Evolutionary conservation across 2,888 invertebrate species (phyloP), one percentile per base, ranked within the genome.

Genomic region (Acanthosepion pharaonis): DNA sequence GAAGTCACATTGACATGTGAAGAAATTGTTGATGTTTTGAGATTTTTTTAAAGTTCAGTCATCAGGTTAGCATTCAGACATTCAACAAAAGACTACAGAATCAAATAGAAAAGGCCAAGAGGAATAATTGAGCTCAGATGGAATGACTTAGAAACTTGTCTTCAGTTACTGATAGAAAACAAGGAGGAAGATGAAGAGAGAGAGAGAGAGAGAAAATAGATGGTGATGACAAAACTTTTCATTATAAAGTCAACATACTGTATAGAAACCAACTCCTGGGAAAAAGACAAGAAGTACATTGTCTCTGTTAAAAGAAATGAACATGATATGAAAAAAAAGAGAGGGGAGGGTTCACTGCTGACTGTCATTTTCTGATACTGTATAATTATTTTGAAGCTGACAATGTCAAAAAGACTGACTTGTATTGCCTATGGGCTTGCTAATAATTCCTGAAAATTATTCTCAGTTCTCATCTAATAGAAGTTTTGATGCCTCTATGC

Each of bases 381-480:
- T 78, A 78, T 78, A n/a, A 78, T 78, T 78, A 78, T 78, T 78
- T 78, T 78, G 78, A 78, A 78, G n/a, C 78, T 78, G 33, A 78
- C 78, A 78, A 78, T 78, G 33, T 78, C 15, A 15, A n/a, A 78
- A 78, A 78, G 33, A 33, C 78, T 33, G 33, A 78, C 33, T 78
- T 78, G 28, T 78, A 78, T 78, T 78, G 78, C 78, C 78, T 78
- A 8, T n/a, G 33, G 78, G n/a, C 33, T 78, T 78, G 33, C 78
- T n/a, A n/a, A 78, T n/a, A 78, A 78, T 78, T 78, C 23, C 78
- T 78, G 78, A n/a, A 78, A 78, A 78, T 78, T n/a, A 5, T 78
- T n/a, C 78, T 78, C n/a, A 78, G n/a, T 78, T 78, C n/a, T 78
- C 78, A n/a, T 78, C n/a, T n/a, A 15, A 78, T 33, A 78, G n/a